Evolutionary conservation across 2,888 invertebrate genomes (phyloP), one percentile per base, ranked within the genome.

Genomic region (Mythimna lalbum): DNA sequence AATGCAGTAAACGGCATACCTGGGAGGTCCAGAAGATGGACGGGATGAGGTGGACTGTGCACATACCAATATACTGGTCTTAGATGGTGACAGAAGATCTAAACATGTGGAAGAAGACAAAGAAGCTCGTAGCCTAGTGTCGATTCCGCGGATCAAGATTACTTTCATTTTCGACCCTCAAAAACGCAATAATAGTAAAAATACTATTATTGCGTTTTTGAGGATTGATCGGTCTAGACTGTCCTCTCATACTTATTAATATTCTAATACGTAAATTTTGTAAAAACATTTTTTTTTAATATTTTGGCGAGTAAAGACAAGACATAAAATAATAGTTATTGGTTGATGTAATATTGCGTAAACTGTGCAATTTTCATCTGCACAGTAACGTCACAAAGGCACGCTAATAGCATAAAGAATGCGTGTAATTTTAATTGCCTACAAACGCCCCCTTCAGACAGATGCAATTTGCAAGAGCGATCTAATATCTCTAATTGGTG

Each of bases 401-500:
- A 39, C 4, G 63, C 12, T n/a, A 59, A 70, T 49, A 19, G 2
- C 14, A 39, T 43, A n/a, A 55, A 43, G 39, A 56, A 71, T 78
- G 72, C n/a, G 4, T 31, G 36, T 21, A 50, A 7, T 21, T 60
- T 39, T 55, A 53, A 69, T 49, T 52, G 52, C 23, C 31, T 43
- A 39, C 39, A 39, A 59, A 53, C 53, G 39, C 55, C 69, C 66
- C 50, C 47, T 69, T 27, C 43, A 78, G 43, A 50, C 33, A 47
- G 36, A 6, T 71, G 33, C 33, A 50, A 56, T 78, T 57, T 39
- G 50, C 61, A 57, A 21, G 55, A 49, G 72, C 36, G 50, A 62
- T 62, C 27, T 71, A 47, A 61, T 74, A 55, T 63, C 31, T 57
- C 43, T 77, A 77, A 77, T 73, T 77, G 57, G 43, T 57, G n/a